These are phyloP conservation scores for Gavia stellata DNA, from an alignment of 2,113 vertebrate species.

Conservation along the genomic window DNA sequence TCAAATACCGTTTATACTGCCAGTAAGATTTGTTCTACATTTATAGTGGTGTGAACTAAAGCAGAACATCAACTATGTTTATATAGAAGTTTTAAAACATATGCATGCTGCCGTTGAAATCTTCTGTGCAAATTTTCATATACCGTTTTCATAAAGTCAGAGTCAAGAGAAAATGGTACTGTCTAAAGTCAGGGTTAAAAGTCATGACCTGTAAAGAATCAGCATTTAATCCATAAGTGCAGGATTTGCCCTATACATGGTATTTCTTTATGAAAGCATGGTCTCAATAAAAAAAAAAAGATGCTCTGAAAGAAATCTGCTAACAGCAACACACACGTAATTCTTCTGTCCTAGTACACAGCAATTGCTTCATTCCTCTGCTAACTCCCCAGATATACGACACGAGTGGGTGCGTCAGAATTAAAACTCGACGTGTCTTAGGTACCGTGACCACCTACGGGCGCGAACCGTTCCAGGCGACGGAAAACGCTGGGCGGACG, in stretches of 20 bases:
- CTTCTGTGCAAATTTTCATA: background rate
- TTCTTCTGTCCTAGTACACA: background rate
- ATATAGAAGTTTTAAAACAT: background rate
- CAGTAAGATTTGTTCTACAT: background rate
- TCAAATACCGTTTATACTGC: background rate
- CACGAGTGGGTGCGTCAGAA: background rate
- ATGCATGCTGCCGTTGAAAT: background rate
- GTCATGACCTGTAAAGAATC: background rate
- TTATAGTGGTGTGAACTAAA: background rate
- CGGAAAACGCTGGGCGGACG: rapidly evolving
- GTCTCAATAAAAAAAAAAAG: background rate
- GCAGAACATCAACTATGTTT: background rate
- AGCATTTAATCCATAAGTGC: background rate
- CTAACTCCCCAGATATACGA: background rate
- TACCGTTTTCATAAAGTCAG: background rate
- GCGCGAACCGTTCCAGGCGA: background rate
- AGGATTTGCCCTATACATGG: background rate
- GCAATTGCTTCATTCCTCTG: background rate
- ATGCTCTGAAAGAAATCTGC: background rate
- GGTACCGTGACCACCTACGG: background rate
- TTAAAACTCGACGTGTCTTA: rapidly evolving
- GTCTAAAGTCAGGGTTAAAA: background rate
- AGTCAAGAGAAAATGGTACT: background rate
- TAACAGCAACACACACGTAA: rapidly evolving
- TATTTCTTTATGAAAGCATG: background rate